A percentile compares a stretch with the other conserved stretches of the same genome.
Evolutionary conservation across 2,113 vertebrate species (phyloP).

Genomic region (Percina caprodes): DNA sequence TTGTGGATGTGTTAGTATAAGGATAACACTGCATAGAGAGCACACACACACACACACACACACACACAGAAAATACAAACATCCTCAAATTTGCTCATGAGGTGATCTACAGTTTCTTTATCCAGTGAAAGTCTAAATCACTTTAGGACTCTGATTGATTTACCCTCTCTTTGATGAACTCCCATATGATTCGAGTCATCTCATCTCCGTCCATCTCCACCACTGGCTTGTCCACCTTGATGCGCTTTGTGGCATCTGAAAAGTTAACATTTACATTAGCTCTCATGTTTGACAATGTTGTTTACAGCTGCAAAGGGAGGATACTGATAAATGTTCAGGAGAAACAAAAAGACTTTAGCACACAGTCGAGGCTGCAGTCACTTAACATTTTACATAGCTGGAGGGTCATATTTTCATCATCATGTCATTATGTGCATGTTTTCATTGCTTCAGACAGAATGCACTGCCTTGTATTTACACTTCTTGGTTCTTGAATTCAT

Average conservation of each 20-base stretch:
- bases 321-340: neutral
- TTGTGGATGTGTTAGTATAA: neutral
- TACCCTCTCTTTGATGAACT: conserved; percentile 99
- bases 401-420: neutral
- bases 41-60: neutral
- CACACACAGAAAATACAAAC: neutral
- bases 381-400: neutral
- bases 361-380: neutral
- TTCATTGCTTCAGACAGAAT: neutral
- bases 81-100: neutral
- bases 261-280: neutral
- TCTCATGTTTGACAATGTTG: neutral
- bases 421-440: neutral
- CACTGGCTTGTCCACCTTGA: conserved; percentile 94
- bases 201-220: conserved; percentile 99
- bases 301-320: neutral
- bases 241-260: conserved; percentile 91
- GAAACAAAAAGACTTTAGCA: neutral
- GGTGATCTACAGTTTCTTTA: too few species aligned
- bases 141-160: too few species aligned
- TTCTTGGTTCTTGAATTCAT: neutral
- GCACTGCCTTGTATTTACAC: neutral
- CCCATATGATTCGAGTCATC: conserved; percentile 98
- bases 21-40: neutral
- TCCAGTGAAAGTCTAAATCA: neutral